These are phyloP conservation scores for Lepidurus packardi DNA, from an alignment of 1,140 invertebrate genomes.

Conservation along the genomic window DNA sequence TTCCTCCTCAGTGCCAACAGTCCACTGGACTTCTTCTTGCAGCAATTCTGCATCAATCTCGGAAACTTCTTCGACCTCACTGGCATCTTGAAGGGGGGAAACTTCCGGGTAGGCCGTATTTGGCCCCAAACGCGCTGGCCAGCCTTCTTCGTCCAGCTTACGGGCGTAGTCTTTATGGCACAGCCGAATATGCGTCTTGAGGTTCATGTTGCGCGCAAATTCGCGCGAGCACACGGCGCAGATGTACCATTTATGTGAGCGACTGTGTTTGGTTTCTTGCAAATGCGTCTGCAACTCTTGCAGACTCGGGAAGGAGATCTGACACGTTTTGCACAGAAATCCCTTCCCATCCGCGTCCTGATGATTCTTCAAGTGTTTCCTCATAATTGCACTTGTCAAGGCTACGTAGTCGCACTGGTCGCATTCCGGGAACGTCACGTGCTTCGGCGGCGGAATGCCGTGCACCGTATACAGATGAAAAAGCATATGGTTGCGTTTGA, in stretches of 20 bases:
- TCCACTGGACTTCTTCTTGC: slow-evolving; percentile 26
- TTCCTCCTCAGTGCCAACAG: slow-evolving; percentile 26
- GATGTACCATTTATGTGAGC: slow-evolving; percentile 22
- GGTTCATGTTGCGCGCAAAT: slow-evolving; percentile 31
- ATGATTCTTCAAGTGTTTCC: slow-evolving; percentile 31
- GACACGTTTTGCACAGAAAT: slow-evolving; percentile 31
- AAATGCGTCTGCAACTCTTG: slow-evolving; percentile 24
- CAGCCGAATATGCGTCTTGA: slow-evolving; percentile 29
- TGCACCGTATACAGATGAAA: slow-evolving; percentile 77
- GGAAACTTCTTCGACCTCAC: not conserved
- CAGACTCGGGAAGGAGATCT: slow-evolving; percentile 25
- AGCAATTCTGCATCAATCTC: slow-evolving; percentile 24
- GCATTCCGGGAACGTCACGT: slow-evolving; percentile 67
- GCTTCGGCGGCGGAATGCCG: slow-evolving; percentile 61
- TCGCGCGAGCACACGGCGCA: slow-evolving; percentile 28
- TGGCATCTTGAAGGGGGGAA: not conserved
- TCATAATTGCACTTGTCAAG: slow-evolving; percentile 33
- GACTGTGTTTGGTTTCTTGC: slow-evolving; percentile 25
- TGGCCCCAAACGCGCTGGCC: slow-evolving; percentile 27
- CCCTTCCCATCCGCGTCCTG: slow-evolving; percentile 25
- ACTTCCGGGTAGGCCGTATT: slow-evolving; percentile 7
- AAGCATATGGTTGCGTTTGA: slow-evolving; percentile 65
- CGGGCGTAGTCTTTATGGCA: slow-evolving; percentile 29
- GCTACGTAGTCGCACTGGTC: slow-evolving; percentile 51
- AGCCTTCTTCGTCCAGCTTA: slow-evolving; percentile 32